Evolutionary conservation across 1,140 invertebrate genomes (phyloP).

Genomic region (Kradibia gibbosae): DNA sequence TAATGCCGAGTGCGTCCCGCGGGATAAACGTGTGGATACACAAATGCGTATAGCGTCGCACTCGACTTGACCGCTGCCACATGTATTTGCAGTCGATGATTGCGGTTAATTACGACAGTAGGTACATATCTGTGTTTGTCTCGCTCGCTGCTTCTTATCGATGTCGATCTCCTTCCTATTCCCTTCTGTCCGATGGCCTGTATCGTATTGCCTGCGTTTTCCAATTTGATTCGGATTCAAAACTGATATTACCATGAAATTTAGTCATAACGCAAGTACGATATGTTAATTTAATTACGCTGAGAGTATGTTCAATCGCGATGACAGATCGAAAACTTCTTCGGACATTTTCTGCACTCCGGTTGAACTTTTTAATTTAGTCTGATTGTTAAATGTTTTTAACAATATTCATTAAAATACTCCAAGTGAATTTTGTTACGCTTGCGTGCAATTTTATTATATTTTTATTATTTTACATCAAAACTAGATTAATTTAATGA

Average conservation of each 20-base stretch:
- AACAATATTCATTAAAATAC: too few relatives aligned
- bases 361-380: too few relatives aligned
- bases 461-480: too few relatives aligned
- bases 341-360: too few relatives aligned
- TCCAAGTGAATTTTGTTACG: too few relatives aligned
- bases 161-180: not conserved
- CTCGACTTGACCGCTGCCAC: constrained; percentile 15
- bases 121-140: not conserved
- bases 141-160: not conserved
- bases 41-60: not conserved
- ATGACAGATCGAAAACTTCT: too few relatives aligned
- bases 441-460: too few relatives aligned
- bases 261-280: not conserved
- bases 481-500: too few relatives aligned
- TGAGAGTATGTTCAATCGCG: not conserved
- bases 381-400: too few relatives aligned
- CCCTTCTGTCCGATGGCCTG: too few relatives aligned
- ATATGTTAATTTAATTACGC: not conserved
- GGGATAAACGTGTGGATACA: not conserved
- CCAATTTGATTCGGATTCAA: not conserved
- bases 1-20: not conserved
- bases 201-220: not conserved
- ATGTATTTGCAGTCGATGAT: constrained; percentile 41
- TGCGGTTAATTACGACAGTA: constrained; percentile 47
- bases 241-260: not conserved